Base-by-base conservation (phyloP, 2,113 vertebrate species). In the Rhegmatorhina hoffmannsi region DNA sequence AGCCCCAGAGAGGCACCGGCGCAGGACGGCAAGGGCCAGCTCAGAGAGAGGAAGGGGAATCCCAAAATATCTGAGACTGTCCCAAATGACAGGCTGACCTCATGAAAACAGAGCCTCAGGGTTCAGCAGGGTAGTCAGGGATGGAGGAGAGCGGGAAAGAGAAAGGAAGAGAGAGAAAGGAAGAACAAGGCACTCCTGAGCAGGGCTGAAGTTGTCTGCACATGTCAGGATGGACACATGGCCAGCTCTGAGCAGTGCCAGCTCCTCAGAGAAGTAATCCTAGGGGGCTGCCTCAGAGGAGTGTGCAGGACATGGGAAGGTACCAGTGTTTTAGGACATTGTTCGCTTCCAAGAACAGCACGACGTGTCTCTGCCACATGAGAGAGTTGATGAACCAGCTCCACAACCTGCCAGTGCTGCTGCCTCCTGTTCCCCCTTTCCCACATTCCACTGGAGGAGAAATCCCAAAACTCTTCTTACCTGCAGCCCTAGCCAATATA, bases 161-260 rank as follows among this genome's bases (percentile, higher is more conserved):
- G 68, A 87, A 95, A 93, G 40, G 90, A 95, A 90, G 87, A 94
- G 84, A 94, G 91, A 92, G 85, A 94, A 96, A 91, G 81, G 83
- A 94, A 92, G 79, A 46, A 36, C 44, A 9, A 91, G 72, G 84
- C 87, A 11, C 28, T 59, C 58, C 36, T 36, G 67, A 8, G 25
- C 74, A 68, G 84, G 94, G 90, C 67, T 92, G 84, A n/a, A 90
- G 87, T 29, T 52, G 31, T 81, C 26, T 62, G 84, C 60, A 44
- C 67, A 23, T 2, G 0, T 28, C 66, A 60, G 84, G 64, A 72
- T 7, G 63, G 52, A 43, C 2, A 3, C 40, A 1, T 4, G 17
- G 84, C 83, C 33, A 5, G 80, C 52, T 77, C 38, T 55, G 49
- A 81, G 80, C 86, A 84, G 69, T 2, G 28, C 77, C 52, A n/a